These are phyloP conservation scores for Lethenteron reissneri DNA, from an alignment of 2,113 vertebrate genomes.

Conservation along the genomic window DNA sequence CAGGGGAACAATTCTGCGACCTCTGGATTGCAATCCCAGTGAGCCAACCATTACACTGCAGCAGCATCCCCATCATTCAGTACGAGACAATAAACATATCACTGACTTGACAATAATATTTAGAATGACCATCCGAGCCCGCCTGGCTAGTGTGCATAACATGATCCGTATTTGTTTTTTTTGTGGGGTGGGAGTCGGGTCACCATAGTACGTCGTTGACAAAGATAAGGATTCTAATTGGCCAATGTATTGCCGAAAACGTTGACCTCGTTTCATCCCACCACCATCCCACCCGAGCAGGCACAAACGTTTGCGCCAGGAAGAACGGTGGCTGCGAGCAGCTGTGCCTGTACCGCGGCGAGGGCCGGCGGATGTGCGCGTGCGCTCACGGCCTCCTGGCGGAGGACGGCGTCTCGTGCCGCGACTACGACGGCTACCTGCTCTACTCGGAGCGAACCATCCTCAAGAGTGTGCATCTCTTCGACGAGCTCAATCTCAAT, in stretches of 20 bases:
- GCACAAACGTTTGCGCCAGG: conserved; percentile 62
- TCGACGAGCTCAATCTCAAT: conserved; percentile 74
- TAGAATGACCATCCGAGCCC: no score
- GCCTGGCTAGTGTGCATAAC: background rate
- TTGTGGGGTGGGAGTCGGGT: background rate
- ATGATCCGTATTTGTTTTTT: background rate
- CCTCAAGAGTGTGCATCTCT: conserved; percentile 87
- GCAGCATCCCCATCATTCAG: no score
- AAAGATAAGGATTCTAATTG: background rate
- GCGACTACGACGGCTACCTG: conserved; percentile 78
- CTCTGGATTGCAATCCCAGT: no score
- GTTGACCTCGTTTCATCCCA: no score
- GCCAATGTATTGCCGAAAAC: background rate
- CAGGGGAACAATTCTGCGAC: no score
- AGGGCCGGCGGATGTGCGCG: conserved; percentile 41
- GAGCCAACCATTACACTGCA: no score
- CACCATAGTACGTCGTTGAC: background rate
- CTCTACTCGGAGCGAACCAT: conserved; percentile 89
- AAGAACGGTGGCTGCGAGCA: conserved; percentile 74
- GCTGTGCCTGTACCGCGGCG: conserved; percentile 65
- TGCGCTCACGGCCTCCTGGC: conserved; percentile 84
- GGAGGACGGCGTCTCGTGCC: conserved; percentile 47
- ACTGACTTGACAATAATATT: no score
- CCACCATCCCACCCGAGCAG: conserved; percentile 19
- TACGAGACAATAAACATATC: no score